Evolutionary conservation across 2,113 vertebrate genomes (phyloP).

Genomic region (Pipa parva): DNA sequence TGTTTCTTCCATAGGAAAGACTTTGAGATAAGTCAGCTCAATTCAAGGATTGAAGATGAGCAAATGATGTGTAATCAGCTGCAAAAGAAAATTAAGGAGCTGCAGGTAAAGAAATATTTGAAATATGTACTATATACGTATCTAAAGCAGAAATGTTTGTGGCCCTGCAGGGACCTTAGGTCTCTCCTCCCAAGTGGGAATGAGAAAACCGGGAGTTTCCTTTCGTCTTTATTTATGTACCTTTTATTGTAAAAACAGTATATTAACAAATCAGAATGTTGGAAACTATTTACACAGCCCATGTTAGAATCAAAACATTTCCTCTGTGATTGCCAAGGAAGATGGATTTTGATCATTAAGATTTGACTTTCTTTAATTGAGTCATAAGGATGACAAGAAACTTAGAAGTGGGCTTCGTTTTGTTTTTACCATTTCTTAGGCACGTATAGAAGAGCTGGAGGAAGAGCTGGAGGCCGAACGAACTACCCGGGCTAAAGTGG

Average conservation of each 20-base stretch:
- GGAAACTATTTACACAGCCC: no score
- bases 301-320: no score
- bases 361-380: no score
- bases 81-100: constrained; percentile 91
- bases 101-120: constrained; percentile 66
- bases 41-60: constrained; percentile 80
- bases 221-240: no score
- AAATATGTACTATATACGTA: no score
- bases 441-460: constrained; percentile 82
- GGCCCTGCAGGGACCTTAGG: no score
- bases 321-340: not conserved
- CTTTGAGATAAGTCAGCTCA: constrained; percentile 80
- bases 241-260: no score
- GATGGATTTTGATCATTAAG: no score
- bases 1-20: constrained; percentile 71
- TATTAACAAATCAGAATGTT: no score
- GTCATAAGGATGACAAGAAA: not conserved
- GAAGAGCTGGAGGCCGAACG: constrained; percentile 88
- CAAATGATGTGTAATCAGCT: constrained; percentile 76
- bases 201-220: no score
- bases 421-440: constrained; percentile 54
- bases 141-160: no score
- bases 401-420: not conserved
- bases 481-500: constrained; percentile 74
- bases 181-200: no score